These are phyloP conservation scores for Haliclystus octoradiatus DNA, from an alignment of 30 jellyfish, hydroid and myxozoan genomes.

Conservation along the genomic window DNA sequence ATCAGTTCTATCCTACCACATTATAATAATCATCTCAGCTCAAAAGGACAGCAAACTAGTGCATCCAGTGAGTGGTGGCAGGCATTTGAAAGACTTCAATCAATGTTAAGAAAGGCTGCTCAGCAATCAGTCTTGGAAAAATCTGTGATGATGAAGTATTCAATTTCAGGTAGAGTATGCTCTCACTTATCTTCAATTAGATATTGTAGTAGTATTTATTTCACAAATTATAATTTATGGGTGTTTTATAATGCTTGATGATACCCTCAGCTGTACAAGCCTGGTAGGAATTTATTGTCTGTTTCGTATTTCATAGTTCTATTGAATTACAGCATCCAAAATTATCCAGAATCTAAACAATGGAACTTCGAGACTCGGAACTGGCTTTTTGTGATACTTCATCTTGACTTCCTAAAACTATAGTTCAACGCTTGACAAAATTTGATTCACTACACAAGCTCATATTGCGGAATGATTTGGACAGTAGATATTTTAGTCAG, in stretches of 20 bases:
- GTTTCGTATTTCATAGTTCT: not conserved
- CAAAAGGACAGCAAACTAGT: slow-evolving; percentile 42
- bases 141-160: slow-evolving; percentile 32
- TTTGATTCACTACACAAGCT: too few relatives aligned
- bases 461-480: too few relatives aligned
- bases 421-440: too few relatives aligned
- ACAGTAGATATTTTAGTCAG: too few relatives aligned
- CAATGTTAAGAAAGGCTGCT: slow-evolving; percentile 53
- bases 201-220: not conserved
- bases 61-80: slow-evolving; percentile 85
- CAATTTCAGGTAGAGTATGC: slow-evolving; percentile 45
- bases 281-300: not conserved
- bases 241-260: too few relatives aligned
- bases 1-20: slow-evolving; percentile 48
- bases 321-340: too few relatives aligned
- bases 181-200: too few relatives aligned
- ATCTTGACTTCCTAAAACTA: too few relatives aligned
- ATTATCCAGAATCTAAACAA: too few relatives aligned
- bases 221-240: not conserved
- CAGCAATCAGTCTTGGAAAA: slow-evolving; percentile 9
- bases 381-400: too few relatives aligned
- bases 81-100: slow-evolving; percentile 69
- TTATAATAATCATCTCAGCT: slow-evolving; percentile 46
- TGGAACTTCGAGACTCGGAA: too few relatives aligned
- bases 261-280: too few relatives aligned